These are phyloP conservation scores for Danio choprae DNA, from an alignment of 2,797 vertebrate species.

Conservation along the genomic window DNA sequence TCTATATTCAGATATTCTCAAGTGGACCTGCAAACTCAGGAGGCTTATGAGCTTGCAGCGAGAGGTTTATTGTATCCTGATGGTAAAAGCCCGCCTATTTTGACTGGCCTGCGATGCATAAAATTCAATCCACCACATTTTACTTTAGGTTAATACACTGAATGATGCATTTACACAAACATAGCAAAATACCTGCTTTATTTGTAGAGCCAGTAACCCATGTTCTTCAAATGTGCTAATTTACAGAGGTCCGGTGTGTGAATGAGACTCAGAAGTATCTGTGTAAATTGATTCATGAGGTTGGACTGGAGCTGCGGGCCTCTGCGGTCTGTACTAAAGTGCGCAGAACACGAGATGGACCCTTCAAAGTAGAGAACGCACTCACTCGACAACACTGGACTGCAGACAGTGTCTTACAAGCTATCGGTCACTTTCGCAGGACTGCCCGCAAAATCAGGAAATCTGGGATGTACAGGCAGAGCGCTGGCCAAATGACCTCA, in stretches of 20 bases:
- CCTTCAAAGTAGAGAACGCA: conserved; percentile 83
- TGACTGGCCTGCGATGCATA: conserved; percentile 85
- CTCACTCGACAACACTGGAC: conserved; percentile 86
- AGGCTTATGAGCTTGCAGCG: conserved; percentile 92
- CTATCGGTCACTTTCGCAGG: conserved; percentile 70
- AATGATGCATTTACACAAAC: not conserved
- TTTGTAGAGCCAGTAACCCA: not conserved
- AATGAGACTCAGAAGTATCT: conserved; percentile 93
- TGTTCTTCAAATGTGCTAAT: not conserved
- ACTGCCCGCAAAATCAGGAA: conserved; percentile 53
- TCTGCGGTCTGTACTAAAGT: conserved; percentile 86
- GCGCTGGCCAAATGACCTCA: not conserved
- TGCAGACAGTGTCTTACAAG: conserved; percentile 74
- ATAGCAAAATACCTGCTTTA: not conserved
- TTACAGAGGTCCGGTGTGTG: conserved; percentile 90
- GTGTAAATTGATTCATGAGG: conserved; percentile 88
- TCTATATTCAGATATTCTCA: conserved; percentile 82
- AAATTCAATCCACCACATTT: conserved; percentile 87
- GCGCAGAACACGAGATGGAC: conserved; percentile 85
- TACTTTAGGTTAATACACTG: conserved; percentile 82
- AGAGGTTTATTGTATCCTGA: conserved; percentile 85
- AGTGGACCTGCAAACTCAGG: conserved; percentile 88
- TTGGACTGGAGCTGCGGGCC: conserved; percentile 91
- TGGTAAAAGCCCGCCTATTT: conserved; percentile 84
- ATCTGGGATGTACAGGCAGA: conserved; percentile 24